These are phyloP conservation scores for Lasioglossum morio DNA, from an alignment of 2,888 invertebrate genomes.

Conservation along the genomic window DNA sequence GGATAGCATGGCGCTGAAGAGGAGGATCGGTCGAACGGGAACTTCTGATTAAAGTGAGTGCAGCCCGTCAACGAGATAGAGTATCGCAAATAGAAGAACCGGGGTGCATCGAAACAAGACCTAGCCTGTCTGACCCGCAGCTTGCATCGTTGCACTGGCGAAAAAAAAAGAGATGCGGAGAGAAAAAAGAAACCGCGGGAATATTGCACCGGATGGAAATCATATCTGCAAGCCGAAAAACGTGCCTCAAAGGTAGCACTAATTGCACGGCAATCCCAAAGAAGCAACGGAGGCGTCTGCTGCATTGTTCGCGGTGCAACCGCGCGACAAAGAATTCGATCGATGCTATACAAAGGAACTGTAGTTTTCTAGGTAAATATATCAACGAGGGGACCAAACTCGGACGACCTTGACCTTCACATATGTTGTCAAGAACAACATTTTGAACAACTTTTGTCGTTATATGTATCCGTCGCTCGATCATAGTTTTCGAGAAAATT, in stretches of 20 bases:
- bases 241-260: neutral
- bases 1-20: neutral
- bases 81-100: slow-evolving; percentile 55
- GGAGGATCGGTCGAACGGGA: slow-evolving; percentile 32
- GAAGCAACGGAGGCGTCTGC: neutral
- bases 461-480: no score
- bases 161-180: neutral
- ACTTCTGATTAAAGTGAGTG: slow-evolving; percentile 72
- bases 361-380: neutral
- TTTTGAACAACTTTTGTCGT: no score
- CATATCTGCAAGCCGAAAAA: neutral
- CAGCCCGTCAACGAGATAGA: slow-evolving; percentile 54
- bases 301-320: neutral
- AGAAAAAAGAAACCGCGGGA: neutral
- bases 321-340: neutral
- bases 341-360: slow-evolving; percentile 2
- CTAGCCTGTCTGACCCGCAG: slow-evolving; percentile 7
- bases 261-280: slow-evolving; percentile 7
- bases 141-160: neutral
- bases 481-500: no score
- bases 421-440: no score
- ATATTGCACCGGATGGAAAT: slow-evolving; percentile 22
- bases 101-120: slow-evolving; percentile 24
- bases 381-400: no score
- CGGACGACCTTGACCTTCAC: no score